Evolutionary conservation across 2,797 vertebrate genomes (phyloP).

Genomic region (Balearica regulorum): DNA sequence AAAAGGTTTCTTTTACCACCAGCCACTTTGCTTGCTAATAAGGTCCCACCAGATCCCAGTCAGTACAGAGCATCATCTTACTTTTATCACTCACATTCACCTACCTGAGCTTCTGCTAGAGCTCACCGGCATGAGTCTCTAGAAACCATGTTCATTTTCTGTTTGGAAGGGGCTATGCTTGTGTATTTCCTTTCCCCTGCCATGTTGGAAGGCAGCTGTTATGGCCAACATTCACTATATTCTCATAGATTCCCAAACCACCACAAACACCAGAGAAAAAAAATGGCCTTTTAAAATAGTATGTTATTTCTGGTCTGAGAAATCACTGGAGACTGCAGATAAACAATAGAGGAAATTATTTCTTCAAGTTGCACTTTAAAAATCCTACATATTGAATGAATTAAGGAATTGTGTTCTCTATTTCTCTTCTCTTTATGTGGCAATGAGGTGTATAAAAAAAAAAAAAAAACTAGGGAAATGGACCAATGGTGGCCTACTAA

Average conservation of each 20-base stretch:
- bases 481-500: background rate
- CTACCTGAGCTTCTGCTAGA: background rate
- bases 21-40: background rate
- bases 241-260: background rate
- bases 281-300: background rate
- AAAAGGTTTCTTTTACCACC: background rate
- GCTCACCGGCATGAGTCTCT: background rate
- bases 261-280: background rate
- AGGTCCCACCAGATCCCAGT: background rate
- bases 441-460: background rate
- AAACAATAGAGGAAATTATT: background rate
- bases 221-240: background rate
- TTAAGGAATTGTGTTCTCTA: background rate
- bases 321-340: background rate
- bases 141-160: background rate
- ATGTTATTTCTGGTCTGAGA: background rate
- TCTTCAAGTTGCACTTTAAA: background rate
- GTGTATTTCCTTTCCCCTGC: background rate
- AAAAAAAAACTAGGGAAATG: background rate
- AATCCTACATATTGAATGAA: background rate
- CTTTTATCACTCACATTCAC: background rate
- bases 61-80: background rate
- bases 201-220: background rate
- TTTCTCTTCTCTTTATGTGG: background rate
- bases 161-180: background rate